These are phyloP conservation scores for Chorisops tibialis DNA, from an alignment of 2,888 invertebrate species.

Conservation along the genomic window DNA sequence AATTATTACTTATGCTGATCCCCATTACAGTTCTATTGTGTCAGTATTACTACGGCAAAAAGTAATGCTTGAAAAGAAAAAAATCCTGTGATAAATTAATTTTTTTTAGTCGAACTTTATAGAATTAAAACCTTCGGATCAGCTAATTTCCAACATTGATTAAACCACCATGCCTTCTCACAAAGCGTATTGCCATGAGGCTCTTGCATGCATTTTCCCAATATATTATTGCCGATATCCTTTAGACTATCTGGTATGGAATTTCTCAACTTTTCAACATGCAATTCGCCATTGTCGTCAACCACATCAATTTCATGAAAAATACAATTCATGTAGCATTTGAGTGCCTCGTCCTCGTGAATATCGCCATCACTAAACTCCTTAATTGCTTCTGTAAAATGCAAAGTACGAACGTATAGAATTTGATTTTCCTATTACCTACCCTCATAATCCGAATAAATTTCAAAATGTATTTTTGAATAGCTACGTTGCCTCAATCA, in stretches of 20 bases:
- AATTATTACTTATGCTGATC: too few relatives aligned
- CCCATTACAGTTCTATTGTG: too few relatives aligned
- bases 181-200: conserved; percentile 48
- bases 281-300: conserved; percentile 49
- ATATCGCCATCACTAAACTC: conserved; percentile 51
- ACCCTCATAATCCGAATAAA: too few relatives aligned
- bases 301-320: conserved; percentile 49
- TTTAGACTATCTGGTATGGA: conserved; percentile 43
- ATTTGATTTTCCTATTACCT: too few relatives aligned
- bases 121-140: conserved; percentile 46
- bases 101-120: too few relatives aligned
- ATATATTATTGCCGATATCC: conserved; percentile 41
- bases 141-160: conserved; percentile 45
- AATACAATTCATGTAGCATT: conserved; percentile 52
- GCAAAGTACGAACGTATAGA: too few relatives aligned
- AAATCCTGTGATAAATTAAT: background rate
- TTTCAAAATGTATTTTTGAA: too few relatives aligned
- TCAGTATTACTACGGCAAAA: conserved; percentile 42
- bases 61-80: conserved; percentile 40
- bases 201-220: conserved; percentile 46
- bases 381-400: conserved; percentile 45
- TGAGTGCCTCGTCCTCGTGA: conserved; percentile 49
- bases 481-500: too few relatives aligned
- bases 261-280: conserved; percentile 45
- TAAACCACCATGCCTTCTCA: conserved; percentile 50